Evolutionary conservation across 2,888 invertebrate species (phyloP).

Genomic region (Andrena haemorrhoa): DNA sequence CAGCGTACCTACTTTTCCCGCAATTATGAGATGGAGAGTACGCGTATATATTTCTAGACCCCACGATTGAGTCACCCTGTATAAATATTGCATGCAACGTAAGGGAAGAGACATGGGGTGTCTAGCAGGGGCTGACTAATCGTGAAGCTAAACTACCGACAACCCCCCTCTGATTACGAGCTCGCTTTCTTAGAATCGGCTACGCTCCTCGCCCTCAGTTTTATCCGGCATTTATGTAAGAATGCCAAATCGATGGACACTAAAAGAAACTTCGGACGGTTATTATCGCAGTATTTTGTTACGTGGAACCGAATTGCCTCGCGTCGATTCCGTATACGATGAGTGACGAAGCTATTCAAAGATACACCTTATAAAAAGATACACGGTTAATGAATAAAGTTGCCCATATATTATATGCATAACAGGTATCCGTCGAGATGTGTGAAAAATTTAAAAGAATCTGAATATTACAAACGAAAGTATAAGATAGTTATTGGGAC

Average conservation of each 20-base stretch:
- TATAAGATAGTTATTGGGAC: no score
- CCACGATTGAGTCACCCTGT: background rate
- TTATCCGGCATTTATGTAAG: conserved; percentile 65
- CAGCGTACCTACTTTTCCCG: no score
- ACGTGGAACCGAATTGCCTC: conserved; percentile 20
- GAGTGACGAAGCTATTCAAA: no score
- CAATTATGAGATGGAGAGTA: background rate
- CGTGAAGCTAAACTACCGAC: conserved; percentile 70
- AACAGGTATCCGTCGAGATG: no score
- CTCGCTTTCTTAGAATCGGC: conserved; percentile 66
- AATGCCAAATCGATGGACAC: conserved; percentile 53
- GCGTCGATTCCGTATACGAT: conserved; percentile 3
- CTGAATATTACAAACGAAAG: no score
- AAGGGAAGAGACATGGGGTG: conserved; percentile 58
- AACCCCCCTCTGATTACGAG: conserved; percentile 55
- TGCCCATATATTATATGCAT: no score
- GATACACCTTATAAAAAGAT: no score
- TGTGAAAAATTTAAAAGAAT: no score
- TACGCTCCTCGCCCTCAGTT: conserved; percentile 51
- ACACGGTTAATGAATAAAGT: no score
- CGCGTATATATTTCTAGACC: background rate
- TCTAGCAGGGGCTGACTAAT: conserved; percentile 70
- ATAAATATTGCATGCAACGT: conserved; percentile 32
- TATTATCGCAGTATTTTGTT: conserved; percentile 54
- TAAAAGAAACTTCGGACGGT: conserved; percentile 52